Evolutionary conservation across 2,113 vertebrate genomes (phyloP).

Genomic region (Synchiropus splendidus): DNA sequence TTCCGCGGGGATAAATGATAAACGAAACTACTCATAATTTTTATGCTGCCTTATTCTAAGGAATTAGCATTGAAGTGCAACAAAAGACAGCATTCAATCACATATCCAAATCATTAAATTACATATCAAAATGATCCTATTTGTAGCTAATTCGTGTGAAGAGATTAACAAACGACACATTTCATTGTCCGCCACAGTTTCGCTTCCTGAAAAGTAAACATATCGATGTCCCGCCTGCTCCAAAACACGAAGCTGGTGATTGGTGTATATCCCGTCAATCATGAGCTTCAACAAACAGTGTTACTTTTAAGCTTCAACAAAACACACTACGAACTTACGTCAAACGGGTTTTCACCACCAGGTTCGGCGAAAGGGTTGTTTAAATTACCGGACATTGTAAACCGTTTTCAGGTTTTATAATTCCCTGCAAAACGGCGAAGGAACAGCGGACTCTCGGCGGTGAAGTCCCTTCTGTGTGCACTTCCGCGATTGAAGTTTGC

Average conservation of each 20-base stretch:
- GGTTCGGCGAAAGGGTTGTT: constrained; percentile 82
- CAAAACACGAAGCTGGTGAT: constrained; percentile 1
- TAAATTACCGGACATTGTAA: constrained; percentile 75
- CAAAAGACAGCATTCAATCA: too few species aligned
- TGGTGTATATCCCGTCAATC: constrained; percentile 21
- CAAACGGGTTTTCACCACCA: constrained; percentile 79
- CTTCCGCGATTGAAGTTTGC: constrained; percentile 44
- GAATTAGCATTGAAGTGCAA: too few species aligned
- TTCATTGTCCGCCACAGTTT: constrained; percentile 15
- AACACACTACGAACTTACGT: constrained; percentile 60
- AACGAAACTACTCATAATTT: too few species aligned
- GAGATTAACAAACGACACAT: constrained; percentile 27
- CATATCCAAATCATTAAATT: too few species aligned
- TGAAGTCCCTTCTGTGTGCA: constrained; percentile 14
- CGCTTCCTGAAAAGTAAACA: constrained; percentile 44
- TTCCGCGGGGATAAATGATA: too few species aligned
- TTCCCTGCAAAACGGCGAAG: constrained; percentile 11
- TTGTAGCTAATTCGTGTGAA: too few species aligned
- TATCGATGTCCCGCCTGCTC: constrained; percentile 1
- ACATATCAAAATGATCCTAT: too few species aligned
- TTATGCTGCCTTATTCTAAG: too few species aligned
- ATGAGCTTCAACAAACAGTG: constrained; percentile 5
- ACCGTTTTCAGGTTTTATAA: constrained; percentile 1
- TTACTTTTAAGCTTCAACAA: background rate
- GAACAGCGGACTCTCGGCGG: constrained; percentile 23